Evolutionary conservation across 37 sponge, comb jelly and placozoan species (phyloP), one percentile per base, ranked within the genome.

Genomic region (Halisarca cf. caerulea): DNA sequence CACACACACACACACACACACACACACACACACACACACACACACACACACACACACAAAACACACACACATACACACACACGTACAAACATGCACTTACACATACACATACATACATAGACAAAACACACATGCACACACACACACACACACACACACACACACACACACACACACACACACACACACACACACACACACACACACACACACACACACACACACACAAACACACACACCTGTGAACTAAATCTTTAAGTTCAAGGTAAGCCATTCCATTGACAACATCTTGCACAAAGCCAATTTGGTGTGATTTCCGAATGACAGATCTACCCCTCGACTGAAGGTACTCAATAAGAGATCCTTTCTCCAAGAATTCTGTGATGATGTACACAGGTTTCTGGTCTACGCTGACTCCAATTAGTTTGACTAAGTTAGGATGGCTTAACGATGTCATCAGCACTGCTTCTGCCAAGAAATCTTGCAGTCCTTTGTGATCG

Each of bases 391-490:
- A 92, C 58, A 89, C 87, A 7, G 81, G 85, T 40, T 39, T 70
- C 9, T 51, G 41, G 40, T 90, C 89, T 36, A 89, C 44, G 11
- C 83, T 74, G 21, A 92, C 85, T 30, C 93, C 93, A 55, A 92
- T 78, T n/a, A 92, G 43, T 36, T 82, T 79, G 17, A 92, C 93
- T 9, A 92, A 58, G 68, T 92, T 86, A 7, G 83, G 83, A 60
- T 92, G 90, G 18, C 81, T 30, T 3, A 92, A 82, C 23, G 78
- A 33, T 91, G 99, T 98, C 99, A 96, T 96, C 35, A 93, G 79
- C 15, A 95, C 89, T 25, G 99, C 99, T 85, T 98, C 99, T 8
- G 88, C 86, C 64, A 98, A 66, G 70, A 98, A 98, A 55, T 83
- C 80, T 39, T 92, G 81, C 4, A 78, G 81, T 4, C 89, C 90